phyloP scores from a whole-genome alignment of 53 echinoderm and acorn worm genomes.

The Holothuria scabra region DNA sequence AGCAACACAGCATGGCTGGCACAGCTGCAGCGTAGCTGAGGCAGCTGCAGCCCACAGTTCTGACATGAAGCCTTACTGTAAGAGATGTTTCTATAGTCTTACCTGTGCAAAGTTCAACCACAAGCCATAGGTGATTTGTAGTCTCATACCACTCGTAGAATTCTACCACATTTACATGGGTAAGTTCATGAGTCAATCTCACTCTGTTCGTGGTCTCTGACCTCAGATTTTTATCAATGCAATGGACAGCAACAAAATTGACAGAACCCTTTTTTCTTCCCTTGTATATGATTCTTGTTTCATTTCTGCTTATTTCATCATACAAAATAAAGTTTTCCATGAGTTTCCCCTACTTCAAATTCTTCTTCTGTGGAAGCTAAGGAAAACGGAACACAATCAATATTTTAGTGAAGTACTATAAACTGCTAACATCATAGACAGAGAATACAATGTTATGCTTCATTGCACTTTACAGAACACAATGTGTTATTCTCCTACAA shows the following conservation, averaged over 20 bases:
- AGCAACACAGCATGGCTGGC: too few relatives aligned
- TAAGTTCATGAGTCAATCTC: slow-evolving; percentile 88
- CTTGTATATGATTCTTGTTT: slow-evolving; percentile 82
- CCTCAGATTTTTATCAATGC: slow-evolving; percentile 82
- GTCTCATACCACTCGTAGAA: slow-evolving; percentile 99
- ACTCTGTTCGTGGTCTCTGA: slow-evolving; percentile 89
- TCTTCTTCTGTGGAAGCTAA: too few relatives aligned
- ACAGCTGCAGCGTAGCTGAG: too few relatives aligned
- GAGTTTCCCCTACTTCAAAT: neutral
- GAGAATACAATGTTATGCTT: too few relatives aligned
- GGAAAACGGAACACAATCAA: too few relatives aligned
- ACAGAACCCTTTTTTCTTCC: slow-evolving; percentile 92
- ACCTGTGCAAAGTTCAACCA: slow-evolving; percentile 99
- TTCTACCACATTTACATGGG: slow-evolving; percentile 81
- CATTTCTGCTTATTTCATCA: slow-evolving; percentile 84
- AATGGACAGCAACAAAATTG: slow-evolving; percentile 96
- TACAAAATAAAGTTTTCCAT: slow-evolving; percentile 99
- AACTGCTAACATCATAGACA: too few relatives aligned
- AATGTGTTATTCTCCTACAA: too few relatives aligned
- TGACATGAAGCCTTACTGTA: too few relatives aligned
- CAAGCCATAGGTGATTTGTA: slow-evolving; percentile 97
- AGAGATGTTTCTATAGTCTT: neutral
- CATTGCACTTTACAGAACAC: too few relatives aligned
- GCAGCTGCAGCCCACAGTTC: too few relatives aligned
- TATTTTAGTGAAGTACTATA: too few relatives aligned